Evolutionary conservation across 2,888 invertebrate genomes (phyloP).

Genomic region (Elegia similella): DNA sequence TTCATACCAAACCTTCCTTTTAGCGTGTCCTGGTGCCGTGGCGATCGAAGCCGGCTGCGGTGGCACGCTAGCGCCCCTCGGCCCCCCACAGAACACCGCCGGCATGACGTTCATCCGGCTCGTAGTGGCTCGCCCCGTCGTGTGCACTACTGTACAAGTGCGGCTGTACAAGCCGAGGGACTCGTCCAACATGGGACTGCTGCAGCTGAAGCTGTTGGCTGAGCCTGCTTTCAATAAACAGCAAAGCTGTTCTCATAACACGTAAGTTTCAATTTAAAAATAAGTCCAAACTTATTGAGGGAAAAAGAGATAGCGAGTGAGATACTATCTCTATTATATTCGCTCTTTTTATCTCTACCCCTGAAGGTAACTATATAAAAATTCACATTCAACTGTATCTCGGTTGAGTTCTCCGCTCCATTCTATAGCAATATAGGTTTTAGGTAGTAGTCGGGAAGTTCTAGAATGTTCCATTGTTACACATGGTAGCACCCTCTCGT

Average conservation of each 20-base stretch:
- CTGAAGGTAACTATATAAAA: too few species aligned
- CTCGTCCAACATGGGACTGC: conserved; percentile 93
- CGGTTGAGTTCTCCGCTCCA: too few species aligned
- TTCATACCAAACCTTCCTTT: neutral
- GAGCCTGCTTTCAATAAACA: conserved; percentile 88
- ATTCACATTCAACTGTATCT: too few species aligned
- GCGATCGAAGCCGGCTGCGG: conserved; percentile 93
- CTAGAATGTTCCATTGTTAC: too few species aligned
- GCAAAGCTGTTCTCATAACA: conserved; percentile 55
- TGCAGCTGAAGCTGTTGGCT: conserved; percentile 92
- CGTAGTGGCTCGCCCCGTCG: conserved; percentile 90
- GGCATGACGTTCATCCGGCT: conserved; percentile 94
- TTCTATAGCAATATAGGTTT: too few species aligned
- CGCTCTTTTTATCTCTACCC: too few species aligned
- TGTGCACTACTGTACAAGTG: conserved; percentile 91
- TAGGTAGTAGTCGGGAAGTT: too few species aligned
- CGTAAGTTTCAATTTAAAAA: conserved; percentile 32
- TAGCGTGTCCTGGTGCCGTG: conserved; percentile 94
- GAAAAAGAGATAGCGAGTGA: too few species aligned
- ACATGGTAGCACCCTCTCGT: too few species aligned
- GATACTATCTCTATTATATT: too few species aligned
- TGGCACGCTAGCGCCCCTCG: conserved; percentile 90
- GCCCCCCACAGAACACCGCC: conserved; percentile 92
- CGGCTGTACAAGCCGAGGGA: conserved; percentile 90
- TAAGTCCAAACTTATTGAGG: too few species aligned